Conservation (phyloP, 2,888 invertebrate genomes). For the Drosophila mimetica region DNA sequence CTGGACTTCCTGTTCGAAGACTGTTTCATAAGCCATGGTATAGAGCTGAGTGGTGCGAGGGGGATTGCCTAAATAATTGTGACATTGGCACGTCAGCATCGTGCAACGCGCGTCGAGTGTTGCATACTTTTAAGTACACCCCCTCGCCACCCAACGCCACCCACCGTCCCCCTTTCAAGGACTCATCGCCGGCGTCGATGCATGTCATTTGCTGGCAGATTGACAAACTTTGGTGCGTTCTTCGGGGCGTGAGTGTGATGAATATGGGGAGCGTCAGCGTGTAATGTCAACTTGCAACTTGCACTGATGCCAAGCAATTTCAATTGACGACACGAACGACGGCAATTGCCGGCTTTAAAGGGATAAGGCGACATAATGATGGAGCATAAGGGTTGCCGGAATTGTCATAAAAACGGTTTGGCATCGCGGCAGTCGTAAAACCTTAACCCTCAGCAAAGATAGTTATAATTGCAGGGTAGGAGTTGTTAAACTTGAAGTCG, state of each 20-base stretch:
- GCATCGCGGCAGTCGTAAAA: constrained; percentile 28
- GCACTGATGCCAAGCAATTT: constrained; percentile 79
- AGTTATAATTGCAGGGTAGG: constrained; percentile 30
- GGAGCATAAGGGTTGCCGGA: constrained; percentile 34
- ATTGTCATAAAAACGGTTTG: constrained; percentile 47
- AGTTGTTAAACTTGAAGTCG: constrained; percentile 35
- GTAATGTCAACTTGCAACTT: constrained; percentile 80
- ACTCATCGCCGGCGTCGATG: constrained; percentile 52
- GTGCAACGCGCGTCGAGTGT: constrained; percentile 59
- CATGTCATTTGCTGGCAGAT: constrained; percentile 75
- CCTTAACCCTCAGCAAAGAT: constrained; percentile 8
- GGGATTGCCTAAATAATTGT: constrained; percentile 71
- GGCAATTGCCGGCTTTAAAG: constrained; percentile 71
- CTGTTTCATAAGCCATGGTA: constrained; percentile 40
- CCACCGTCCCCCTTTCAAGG: constrained; percentile 16
- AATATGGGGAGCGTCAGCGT: constrained; percentile 69
- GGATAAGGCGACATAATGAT: constrained; percentile 61
- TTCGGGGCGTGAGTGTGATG: constrained; percentile 46
- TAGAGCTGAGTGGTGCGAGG: background rate
- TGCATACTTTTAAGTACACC: constrained; percentile 65
- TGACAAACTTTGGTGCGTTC: constrained; percentile 66
- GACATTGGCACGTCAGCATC: constrained; percentile 68
- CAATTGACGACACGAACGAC: constrained; percentile 73
- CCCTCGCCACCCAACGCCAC: constrained; percentile 1
- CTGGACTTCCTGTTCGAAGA: constrained; percentile 12